Evolutionary conservation across 2,888 invertebrate genomes (phyloP), one percentile per base, ranked within the genome.

Genomic region (Drosophila phalerata): DNA sequence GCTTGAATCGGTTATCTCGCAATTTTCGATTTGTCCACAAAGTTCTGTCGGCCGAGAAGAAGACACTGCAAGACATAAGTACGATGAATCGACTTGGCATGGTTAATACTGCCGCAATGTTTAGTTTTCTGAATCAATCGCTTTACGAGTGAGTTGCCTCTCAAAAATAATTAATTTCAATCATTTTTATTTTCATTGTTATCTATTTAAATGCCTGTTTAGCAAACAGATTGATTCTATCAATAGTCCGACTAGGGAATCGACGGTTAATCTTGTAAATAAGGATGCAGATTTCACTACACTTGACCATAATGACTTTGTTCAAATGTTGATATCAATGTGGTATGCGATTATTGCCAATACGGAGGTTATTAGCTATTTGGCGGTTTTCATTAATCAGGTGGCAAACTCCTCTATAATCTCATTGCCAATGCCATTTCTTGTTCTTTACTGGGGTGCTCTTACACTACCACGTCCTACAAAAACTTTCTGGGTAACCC

Each of bases 371-470:
- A 94, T 99, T 8, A 99, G 98, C 93, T 99, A 98, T 92, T 95
- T 99, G 83, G 95, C 97, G 93, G 97, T 99, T 85, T 97, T 99
- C 88, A 94, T 99, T 42, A 97, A 98, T 92, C 98, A 98, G 94
- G 94, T 94, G 85, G 96, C 96, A 92, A 97, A 97, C 8, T 98
- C 98, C 0, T 98, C 98, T 17, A 94, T 99, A 58, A 93, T 99
- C 34, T 98, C 98, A 0, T 94, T 99, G 49, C 98, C 98, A 0
- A 93, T 99, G 76, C 98, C 99, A 0, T 93, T 99, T 55, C 96
- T 98, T 96, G 97, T 98, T 11, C 98, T 99, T 91, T 94, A 98
- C 60, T 99, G 99, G 99, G 99, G 99, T 11, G 97, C 98, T 3
- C 93, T 99, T 11, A 97, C 97, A 1, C 96, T 98, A 83, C 99